Evolutionary conservation across 1,140 invertebrate genomes (phyloP), one percentile per base, ranked within the genome.

Genomic region (Eurosta solidaginis): DNA sequence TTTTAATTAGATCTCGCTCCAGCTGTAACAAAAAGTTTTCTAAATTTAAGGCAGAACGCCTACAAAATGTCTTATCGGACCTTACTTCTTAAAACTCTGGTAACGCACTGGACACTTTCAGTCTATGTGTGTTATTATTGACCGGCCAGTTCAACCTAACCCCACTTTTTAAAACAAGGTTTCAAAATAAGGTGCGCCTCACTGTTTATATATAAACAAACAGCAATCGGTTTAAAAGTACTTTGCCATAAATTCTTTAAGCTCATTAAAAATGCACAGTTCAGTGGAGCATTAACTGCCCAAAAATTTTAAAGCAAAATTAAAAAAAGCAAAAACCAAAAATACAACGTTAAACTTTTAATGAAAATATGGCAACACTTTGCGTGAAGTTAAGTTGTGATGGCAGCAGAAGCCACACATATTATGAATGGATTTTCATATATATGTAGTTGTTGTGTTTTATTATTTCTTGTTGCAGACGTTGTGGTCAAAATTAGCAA

Each of bases 311-410:
- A 27, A 68, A 33, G 40, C 36, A 68, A 47, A 47, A 12, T n/a
- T n/a, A n/a, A 47, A 47, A 47, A 47, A 47, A 9, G 45, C n/a
- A 47, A 47, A 47, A 47, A 47, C n/a, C n/a, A 47, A 17, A 17
- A 47, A 63, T 27, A 29, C 59, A n/a, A 68, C n/a, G 17, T 40
- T 20, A 68, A 68, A 17, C 33, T 68, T 20, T 68, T 68, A 68
- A 68, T 68, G 59, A 68, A 68, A 68, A 68, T 68, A 68, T 68
- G 59, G 59, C 59, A 68, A 40, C 59, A 68, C 59, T 68, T 68
- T 68, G 59, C 59, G n/a, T 68, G 50, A 20, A 20, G 0, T 20
- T 27, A 25, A 25, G 22, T 9, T 1, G 7, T 17, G n/a, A 33
- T 40, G 36, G 59, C 27, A 17, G 59, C 59, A 68, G 59, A 40